A percentile compares a stretch with the other conserved stretches of the same genome.
phyloP scores from a whole-genome alignment of 2,888 invertebrate genomes.

The Xestia xanthographa region DNA sequence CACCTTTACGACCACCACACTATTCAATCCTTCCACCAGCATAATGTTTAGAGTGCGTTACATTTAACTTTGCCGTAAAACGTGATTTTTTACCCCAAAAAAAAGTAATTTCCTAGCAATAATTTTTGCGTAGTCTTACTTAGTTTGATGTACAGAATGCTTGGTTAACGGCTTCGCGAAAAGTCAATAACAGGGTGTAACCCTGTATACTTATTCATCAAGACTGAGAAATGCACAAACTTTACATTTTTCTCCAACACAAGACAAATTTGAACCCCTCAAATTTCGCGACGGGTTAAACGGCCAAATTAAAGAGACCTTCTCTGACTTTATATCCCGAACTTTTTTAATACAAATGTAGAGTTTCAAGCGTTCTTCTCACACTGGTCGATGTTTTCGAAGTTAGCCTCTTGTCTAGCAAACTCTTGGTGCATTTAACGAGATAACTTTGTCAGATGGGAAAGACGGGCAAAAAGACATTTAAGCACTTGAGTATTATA shows the following conservation, averaged over 20 bases:
- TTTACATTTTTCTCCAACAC: constrained; percentile 31
- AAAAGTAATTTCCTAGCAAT: too few relatives aligned
- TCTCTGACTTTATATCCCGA: constrained; percentile 25
- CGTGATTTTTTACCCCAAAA: too few relatives aligned
- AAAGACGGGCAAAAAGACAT: constrained; percentile 77
- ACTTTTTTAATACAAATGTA: constrained; percentile 41
- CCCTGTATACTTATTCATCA: constrained; percentile 24
- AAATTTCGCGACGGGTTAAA: constrained; percentile 55
- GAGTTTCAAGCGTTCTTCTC: constrained; percentile 63
- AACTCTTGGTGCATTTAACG: constrained; percentile 86
- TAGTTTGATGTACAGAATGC: too few relatives aligned
- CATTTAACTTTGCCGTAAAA: too few relatives aligned
- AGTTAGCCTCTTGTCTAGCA: constrained; percentile 78
- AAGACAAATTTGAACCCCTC: constrained; percentile 61
- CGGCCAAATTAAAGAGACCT: constrained; percentile 68
- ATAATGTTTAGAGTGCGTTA: too few relatives aligned
- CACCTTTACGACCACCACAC: too few relatives aligned
- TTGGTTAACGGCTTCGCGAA: too few relatives aligned
- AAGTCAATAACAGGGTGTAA: too few relatives aligned
- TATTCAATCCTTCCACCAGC: too few relatives aligned
- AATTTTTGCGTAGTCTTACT: too few relatives aligned
- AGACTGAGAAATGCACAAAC: constrained; percentile 29
- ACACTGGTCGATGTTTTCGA: constrained; percentile 69
- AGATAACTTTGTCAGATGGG: constrained; percentile 83
- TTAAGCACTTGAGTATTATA: constrained; percentile 53